Evolutionary conservation across 1,140 invertebrate genomes (phyloP).

Genomic region (Aethina tumida): DNA sequence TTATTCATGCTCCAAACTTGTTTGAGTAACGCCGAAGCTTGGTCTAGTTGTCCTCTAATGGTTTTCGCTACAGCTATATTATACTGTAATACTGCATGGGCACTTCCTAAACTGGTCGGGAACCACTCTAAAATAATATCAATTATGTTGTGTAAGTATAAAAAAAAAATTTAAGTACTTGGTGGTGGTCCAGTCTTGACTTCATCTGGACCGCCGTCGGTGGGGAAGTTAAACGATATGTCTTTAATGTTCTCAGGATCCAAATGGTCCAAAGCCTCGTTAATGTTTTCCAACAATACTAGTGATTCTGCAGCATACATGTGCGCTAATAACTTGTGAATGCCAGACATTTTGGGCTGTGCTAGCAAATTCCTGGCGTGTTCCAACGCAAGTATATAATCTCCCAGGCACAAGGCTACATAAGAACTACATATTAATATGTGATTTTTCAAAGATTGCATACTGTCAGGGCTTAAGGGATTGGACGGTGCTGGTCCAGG

Average conservation of each 20-base stretch:
- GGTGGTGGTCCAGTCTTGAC: slow-evolving; percentile 36
- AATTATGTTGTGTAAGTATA: background rate
- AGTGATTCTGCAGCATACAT: slow-evolving; percentile 84
- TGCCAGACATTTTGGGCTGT: slow-evolving; percentile 53
- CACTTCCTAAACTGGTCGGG: slow-evolving; percentile 53
- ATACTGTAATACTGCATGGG: slow-evolving; percentile 61
- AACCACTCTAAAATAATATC: slow-evolving; percentile 48
- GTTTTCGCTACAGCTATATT: slow-evolving; percentile 72
- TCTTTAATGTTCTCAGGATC: slow-evolving; percentile 67
- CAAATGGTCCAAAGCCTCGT: slow-evolving; percentile 75
- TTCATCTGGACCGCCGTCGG: slow-evolving; percentile 31
- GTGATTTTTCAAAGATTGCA: slow-evolving; percentile 48
- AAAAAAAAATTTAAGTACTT: slow-evolving; percentile 21
- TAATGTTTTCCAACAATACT: slow-evolving; percentile 72
- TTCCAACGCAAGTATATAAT: slow-evolving; percentile 70
- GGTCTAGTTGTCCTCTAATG: slow-evolving; percentile 64
- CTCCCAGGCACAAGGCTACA: slow-evolving; percentile 73
- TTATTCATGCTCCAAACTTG: slow-evolving; percentile 48
- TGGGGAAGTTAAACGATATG: slow-evolving; percentile 38
- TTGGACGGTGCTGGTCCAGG: slow-evolving; percentile 34
- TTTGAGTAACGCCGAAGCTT: slow-evolving; percentile 59
- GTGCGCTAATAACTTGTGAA: slow-evolving; percentile 69
- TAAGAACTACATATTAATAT: slow-evolving; percentile 74
- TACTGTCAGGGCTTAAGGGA: slow-evolving; percentile 32
- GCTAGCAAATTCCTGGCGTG: slow-evolving; percentile 60